Evolutionary conservation across 1,140 invertebrate genomes (phyloP), one percentile per base, ranked within the genome.

Genomic region (Drosophila trapezifrons): DNA sequence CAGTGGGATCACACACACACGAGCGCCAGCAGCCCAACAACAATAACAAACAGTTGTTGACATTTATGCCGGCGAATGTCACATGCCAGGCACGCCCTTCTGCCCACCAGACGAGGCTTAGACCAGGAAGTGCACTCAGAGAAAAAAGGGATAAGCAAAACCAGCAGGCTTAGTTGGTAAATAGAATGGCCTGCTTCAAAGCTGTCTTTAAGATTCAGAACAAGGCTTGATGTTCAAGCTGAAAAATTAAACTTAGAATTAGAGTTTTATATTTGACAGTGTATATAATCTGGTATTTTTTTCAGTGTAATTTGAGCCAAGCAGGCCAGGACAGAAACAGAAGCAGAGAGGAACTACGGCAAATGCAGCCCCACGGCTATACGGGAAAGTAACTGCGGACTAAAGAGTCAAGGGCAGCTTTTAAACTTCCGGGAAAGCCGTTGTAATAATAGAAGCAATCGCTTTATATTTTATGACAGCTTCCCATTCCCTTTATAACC

Each of bases 31-130:
- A 67, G 49, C 59, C 45, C 42, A 77, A 57, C 63, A 69, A 59
- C 46, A 81, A 65, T 52, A 62, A 40, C 75, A 71, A 82, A 76
- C 63, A 80, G 77, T 89, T 72, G 84, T 84, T 89, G 84, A 89
- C 84, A 89, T 89, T 90, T 84, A 89, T 89, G 77, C 76, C 79
- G 60, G 83, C 76, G 67, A 86, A 86, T 79, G 82, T 89, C 84
- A 87, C 64, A 82, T 87, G 83, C 78, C 76, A 78, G 60, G 59
- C 70, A 64, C 22, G 52, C 72, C 72, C 59, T 17, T 49, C 32
- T 74, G 70, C 42, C 56, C 72, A 77, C 64, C 62, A 78, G 75
- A 59, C 64, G 73, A 38, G 51, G 17, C 75, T 56, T 55, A 45
- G 47, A 35, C 56, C 29, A 54, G 38, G 25, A 63, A 20, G 27